Base-by-base conservation (phyloP, 2,888 invertebrate species). In the Parasteatoda lunata region DNA sequence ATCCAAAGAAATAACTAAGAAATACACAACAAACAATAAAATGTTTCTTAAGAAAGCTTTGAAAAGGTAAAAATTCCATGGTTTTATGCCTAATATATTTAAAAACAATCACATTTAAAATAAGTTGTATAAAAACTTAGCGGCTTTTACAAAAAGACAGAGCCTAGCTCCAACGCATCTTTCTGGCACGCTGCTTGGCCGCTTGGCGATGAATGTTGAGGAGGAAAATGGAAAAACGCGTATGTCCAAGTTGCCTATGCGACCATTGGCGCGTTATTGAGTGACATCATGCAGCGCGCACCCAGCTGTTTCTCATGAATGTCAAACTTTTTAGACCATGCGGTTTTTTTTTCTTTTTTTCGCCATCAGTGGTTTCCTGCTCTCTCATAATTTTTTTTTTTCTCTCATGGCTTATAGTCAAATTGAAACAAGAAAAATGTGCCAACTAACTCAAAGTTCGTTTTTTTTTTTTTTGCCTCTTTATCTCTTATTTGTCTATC, bases 231-330 rank as follows among this genome's bases (percentile, higher is more conserved):
- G 30, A 7, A n/a, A 59, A 59, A 13, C 59, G 59, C 4, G 59
- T 8, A 59, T n/a, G 59, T 59, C 59, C n/a, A n/a, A 59, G 59
- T 9, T 7, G 59, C 11, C 59, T 59, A 30, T 51, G 54, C 51
- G 71, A 51, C 49, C 76, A 86, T 86, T 86, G 85, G 85, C 59
- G 68, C 69, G 59, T 59, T 59, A 8, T 59, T 59, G n/a, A n/a
- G 4, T 59, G 80, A 77, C 80, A 77, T 86, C 85, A 86, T 48
- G 52, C 47, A 68, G 30, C 69, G 76, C 64, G 65, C 77, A 72
- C 70, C 77, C 85, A 80, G 80, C 76, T 86, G 85, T 86, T 86
- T 80, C 77, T 78, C 71, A 86, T 77, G 85, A 77, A 66, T 72
- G 71, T 71, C 80, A 80, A 71, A 59, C 59, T 49, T 77, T 30